Evolutionary conservation across 2,888 invertebrate genomes (phyloP).

Genomic region (Plagodis pulveraria): DNA sequence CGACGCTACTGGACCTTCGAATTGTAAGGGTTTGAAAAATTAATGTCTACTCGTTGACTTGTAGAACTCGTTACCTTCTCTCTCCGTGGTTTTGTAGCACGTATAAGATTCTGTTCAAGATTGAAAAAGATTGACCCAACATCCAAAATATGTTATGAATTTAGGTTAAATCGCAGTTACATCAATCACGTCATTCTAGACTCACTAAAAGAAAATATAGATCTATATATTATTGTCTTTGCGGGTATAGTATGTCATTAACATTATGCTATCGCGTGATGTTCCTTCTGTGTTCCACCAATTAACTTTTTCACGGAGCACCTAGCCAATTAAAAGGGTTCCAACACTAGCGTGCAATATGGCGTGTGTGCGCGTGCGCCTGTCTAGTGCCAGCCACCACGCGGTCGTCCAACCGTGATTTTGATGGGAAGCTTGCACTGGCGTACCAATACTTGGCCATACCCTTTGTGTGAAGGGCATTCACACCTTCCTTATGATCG

Average conservation of each 20-base stretch:
- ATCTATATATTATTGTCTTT: neutral
- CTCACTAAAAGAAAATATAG: neutral
- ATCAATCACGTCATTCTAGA: neutral
- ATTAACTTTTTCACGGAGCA: slow-evolving; percentile 12
- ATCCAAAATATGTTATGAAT: too few species aligned
- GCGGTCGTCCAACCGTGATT: slow-evolving; percentile 47
- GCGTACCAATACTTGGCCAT: slow-evolving; percentile 31
- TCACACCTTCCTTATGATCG: slow-evolving; percentile 20
- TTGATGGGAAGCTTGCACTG: slow-evolving; percentile 42
- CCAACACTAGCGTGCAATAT: slow-evolving; percentile 23
- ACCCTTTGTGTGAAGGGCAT: slow-evolving; percentile 31
- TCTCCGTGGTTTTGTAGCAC: too few species aligned
- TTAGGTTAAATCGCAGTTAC: too few species aligned
- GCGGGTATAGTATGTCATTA: neutral
- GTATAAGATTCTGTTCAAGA: too few species aligned
- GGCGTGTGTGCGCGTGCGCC: slow-evolving; percentile 16
- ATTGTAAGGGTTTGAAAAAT: too few species aligned
- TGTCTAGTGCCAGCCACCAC: slow-evolving; percentile 8
- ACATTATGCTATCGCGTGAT: slow-evolving; percentile 18
- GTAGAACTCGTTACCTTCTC: too few species aligned
- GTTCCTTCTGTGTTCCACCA: slow-evolving; percentile 12
- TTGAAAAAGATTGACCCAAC: too few species aligned
- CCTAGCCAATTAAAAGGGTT: slow-evolving; percentile 29
- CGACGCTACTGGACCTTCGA: too few species aligned
- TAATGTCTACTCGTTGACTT: too few species aligned